These are phyloP conservation scores for Acromyrmex heyeri DNA, from an alignment of 1,140 invertebrate species.

Conservation along the genomic window DNA sequence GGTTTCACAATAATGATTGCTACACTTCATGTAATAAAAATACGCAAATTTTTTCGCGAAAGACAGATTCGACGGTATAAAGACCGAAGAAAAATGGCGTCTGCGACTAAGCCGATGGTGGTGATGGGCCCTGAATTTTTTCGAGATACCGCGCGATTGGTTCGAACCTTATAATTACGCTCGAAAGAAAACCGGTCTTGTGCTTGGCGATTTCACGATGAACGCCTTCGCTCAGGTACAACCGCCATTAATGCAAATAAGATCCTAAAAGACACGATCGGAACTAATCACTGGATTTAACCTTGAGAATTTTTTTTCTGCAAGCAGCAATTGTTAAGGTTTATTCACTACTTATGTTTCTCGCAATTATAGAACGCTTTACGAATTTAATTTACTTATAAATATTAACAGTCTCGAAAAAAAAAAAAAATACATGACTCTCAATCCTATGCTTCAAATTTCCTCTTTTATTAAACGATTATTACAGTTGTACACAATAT, in stretches of 20 bases:
- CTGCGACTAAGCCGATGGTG: constrained; percentile 51
- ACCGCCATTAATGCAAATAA: constrained; percentile 76
- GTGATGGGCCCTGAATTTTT: constrained; percentile 62
- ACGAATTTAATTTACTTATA: neutral
- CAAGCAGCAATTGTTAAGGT: constrained; percentile 48
- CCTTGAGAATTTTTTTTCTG: constrained; percentile 37
- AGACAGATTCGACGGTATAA: neutral
- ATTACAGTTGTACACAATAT: neutral
- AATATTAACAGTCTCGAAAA: neutral
- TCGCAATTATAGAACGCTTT: neutral
- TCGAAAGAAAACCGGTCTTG: constrained; percentile 72
- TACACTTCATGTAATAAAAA: neutral
- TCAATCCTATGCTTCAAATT: neutral
- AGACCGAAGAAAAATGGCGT: constrained; percentile 59
- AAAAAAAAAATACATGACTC: neutral
- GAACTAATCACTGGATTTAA: constrained; percentile 63
- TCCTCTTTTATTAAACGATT: neutral
- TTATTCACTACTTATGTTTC: neutral
- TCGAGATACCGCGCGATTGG: constrained; percentile 67
- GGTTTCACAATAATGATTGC: neutral
- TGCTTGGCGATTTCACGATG: constrained; percentile 70
- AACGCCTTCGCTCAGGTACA: constrained; percentile 65
- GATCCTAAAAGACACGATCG: constrained; percentile 48
- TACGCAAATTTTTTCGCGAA: neutral
- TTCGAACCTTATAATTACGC: constrained; percentile 75